phyloP scores from a whole-genome alignment of 2,113 vertebrate genomes.

The Erythrolamprus reginae region DNA sequence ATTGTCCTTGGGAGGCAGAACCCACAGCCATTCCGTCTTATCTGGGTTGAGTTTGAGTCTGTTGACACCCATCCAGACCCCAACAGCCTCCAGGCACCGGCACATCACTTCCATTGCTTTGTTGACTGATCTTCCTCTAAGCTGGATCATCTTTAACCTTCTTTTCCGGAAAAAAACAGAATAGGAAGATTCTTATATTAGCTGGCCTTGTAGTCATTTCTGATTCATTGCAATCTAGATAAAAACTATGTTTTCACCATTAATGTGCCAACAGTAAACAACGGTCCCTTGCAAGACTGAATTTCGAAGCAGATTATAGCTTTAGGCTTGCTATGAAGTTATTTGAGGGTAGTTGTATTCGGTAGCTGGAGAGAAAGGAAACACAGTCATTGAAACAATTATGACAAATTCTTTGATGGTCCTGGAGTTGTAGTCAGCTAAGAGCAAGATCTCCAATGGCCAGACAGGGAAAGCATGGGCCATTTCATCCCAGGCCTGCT shows the following conservation, averaged over 20 bases:
- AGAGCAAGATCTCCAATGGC: conserved; percentile 42
- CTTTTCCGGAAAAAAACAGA: not conserved
- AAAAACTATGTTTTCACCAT: not conserved
- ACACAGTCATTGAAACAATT: conserved; percentile 59
- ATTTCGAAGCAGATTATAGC: conserved; percentile 36
- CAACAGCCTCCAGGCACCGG: no score
- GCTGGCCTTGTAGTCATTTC: not conserved
- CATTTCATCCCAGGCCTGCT: conserved; percentile 14
- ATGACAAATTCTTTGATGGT: conserved; percentile 51
- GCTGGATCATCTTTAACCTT: not conserved
- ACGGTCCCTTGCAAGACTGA: not conserved
- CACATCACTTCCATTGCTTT: no score
- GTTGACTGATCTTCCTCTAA: not conserved
- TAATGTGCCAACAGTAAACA: conserved; percentile 36
- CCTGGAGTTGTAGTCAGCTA: conserved; percentile 37
- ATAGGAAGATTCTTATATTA: not conserved
- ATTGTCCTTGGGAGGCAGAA: no score
- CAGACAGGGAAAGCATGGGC: not conserved
- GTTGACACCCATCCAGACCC: no score
- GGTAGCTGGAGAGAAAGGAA: conserved; percentile 19
- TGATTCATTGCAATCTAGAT: not conserved
- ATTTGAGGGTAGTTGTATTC: conserved; percentile 3
- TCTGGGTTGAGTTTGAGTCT: no score
- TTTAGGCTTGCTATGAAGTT: conserved; percentile 36
- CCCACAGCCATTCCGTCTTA: no score